Base-by-base conservation (phyloP, 2,113 vertebrate genomes). In the Delphinapterus leucas region DNA sequence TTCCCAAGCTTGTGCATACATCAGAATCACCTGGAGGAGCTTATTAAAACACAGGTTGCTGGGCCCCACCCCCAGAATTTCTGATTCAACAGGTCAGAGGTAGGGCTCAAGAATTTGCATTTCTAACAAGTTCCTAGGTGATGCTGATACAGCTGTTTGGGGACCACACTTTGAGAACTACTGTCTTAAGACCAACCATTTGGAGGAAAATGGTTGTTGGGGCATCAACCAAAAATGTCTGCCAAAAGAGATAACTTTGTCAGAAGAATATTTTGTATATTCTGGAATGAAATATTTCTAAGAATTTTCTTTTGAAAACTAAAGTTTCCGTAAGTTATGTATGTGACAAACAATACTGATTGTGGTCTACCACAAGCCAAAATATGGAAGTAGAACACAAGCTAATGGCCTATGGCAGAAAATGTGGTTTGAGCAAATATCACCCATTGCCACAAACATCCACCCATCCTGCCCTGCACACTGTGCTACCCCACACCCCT, bases 361-460 rank as follows among this genome's bases (percentile, higher is more conserved):
- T 90, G 65, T 63, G 85, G 86, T 84, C 49, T 77, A 81, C 36
- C 88, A 53, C n/a, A 94, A 60, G 58, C 88, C 85, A 94, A 92
- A 92, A 73, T 33, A 90, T 49, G 80, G 83, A 87, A 94, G 79
- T 28, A 94, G 79, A 73, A 82, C 63, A 49, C 1, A 93, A 95
- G 58, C 44, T 94, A 87, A 93, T 73, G 71, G 61, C 71, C 63
- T 61, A 67, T 1, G 41, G 76, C 41, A 97, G 93, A 97, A 90
- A 88, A 81, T 85, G 91, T 93, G 91, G 95, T 96, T 97, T 94
- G 44, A 81, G 20, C 73, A 96, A 96, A 95, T 90, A 73, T 97
- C 71, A 97, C 88, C 80, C 36, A 25, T 6, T 76, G 77, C 88
- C 85, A 94, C 77, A 95, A 83, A 88, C 93, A 97, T 49, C 79